Conservation (phyloP, 2,113 vertebrate genomes). For the Hydrochoerus hydrochaeris region DNA sequence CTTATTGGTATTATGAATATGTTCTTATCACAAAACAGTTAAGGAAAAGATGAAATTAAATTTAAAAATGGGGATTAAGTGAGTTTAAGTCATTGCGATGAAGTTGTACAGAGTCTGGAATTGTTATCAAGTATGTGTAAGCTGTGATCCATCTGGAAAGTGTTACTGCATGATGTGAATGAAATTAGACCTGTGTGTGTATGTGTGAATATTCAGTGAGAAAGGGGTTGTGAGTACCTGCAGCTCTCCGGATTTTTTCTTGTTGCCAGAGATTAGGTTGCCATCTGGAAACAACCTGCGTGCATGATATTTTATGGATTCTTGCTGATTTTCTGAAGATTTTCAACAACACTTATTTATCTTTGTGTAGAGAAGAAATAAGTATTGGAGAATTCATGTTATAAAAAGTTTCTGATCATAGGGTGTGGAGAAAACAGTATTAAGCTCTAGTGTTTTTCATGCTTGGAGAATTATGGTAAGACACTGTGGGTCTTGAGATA, state of each 20-base stretch:
- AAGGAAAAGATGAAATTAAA: constrained; percentile 19
- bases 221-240: constrained; percentile 46
- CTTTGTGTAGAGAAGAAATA: constrained; percentile 25
- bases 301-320: neutral
- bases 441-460: neutral
- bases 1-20: neutral
- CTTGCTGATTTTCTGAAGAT: constrained; percentile 68
- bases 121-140: constrained; percentile 20
- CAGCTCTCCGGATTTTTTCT: constrained; percentile 30
- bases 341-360: constrained; percentile 49
- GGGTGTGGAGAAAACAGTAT: neutral
- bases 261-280: constrained; percentile 73
- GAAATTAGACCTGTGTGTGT: constrained; percentile 53
- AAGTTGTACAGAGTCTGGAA: constrained; percentile 33
- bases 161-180: neutral
- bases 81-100: neutral
- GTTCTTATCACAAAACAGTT: neutral
- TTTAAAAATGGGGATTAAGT: neutral
- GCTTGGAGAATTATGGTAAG: neutral
- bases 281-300: constrained; percentile 79
- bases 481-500: neutral
- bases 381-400: neutral
- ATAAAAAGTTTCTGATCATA: neutral
- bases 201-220: constrained; percentile 61
- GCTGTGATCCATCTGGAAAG: neutral